These are phyloP conservation scores for Saccostrea glomerata DNA, from an alignment of 1,140 invertebrate genomes.

Conservation along the genomic window DNA sequence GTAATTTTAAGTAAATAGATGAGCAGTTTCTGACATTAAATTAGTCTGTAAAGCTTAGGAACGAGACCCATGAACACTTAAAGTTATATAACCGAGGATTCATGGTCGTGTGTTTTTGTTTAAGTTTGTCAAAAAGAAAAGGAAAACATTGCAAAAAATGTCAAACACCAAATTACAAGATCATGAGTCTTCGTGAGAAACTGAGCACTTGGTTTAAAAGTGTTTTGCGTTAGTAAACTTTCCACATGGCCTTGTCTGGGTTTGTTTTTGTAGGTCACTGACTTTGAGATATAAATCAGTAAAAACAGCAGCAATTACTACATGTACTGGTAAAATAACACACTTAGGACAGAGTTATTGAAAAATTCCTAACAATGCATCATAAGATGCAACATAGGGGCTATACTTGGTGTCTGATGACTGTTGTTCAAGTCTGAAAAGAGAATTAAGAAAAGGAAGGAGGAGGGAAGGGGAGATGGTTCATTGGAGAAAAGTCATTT, in stretches of 20 bases:
- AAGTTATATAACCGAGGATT: neutral
- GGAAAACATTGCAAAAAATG: neutral
- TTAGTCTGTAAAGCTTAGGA: neutral
- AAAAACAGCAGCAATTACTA: slow-evolving; percentile 9
- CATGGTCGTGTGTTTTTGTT: neutral
- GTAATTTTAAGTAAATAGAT: neutral
- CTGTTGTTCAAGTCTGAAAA: too few relatives aligned
- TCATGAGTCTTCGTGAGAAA: neutral
- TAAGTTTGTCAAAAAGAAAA: neutral
- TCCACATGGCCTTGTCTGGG: slow-evolving; percentile 20
- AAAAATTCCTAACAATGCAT: too few relatives aligned
- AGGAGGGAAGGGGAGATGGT: too few relatives aligned
- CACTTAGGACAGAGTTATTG: too few relatives aligned
- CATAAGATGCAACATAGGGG: too few relatives aligned
- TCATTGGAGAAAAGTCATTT: too few relatives aligned
- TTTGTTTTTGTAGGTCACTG: neutral
- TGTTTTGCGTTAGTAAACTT: neutral
- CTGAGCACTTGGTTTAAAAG: neutral
- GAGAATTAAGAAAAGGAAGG: too few relatives aligned
- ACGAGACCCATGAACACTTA: neutral
- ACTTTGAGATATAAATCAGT: neutral
- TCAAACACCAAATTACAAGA: neutral
- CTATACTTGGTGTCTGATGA: too few relatives aligned
- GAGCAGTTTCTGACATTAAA: neutral
- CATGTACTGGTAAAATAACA: too few relatives aligned